Evolutionary conservation across 2,113 vertebrate species (phyloP).

Genomic region (Sander lucioperca): DNA sequence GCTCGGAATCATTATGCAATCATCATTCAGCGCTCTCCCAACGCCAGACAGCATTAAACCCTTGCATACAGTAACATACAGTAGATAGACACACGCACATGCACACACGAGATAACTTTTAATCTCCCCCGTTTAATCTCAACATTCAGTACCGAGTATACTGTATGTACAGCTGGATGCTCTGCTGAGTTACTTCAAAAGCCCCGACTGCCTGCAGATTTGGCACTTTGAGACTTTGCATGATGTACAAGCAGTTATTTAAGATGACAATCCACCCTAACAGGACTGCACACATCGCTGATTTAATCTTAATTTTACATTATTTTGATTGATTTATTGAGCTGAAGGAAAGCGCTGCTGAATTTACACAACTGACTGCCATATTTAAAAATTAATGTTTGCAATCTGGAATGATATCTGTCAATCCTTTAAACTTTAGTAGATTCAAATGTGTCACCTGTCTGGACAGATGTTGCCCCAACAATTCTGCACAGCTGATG

Average conservation of each 20-base stretch:
- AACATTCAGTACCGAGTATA: slow-evolving; percentile 22
- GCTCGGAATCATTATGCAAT: slow-evolving; percentile 57
- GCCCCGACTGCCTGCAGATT: slow-evolving; percentile 57
- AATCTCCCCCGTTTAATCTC: slow-evolving; percentile 75
- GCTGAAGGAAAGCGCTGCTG: not conserved
- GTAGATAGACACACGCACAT: slow-evolving; percentile 30
- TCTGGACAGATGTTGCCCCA: slow-evolving; percentile 29
- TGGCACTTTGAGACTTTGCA: slow-evolving; percentile 50
- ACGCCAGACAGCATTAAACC: slow-evolving; percentile 51
- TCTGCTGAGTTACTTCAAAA: slow-evolving; percentile 66
- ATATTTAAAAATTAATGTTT: slow-evolving; percentile 5
- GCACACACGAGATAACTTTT: slow-evolving; percentile 43
- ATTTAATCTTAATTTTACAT: slow-evolving; percentile 20
- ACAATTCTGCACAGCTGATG: slow-evolving; percentile 17
- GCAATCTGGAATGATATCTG: not conserved
- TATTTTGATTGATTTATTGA: slow-evolving; percentile 6
- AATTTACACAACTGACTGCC: not conserved
- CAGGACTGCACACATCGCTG: slow-evolving; percentile 7
- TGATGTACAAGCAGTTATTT: slow-evolving; percentile 51
- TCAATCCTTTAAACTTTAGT: not conserved
- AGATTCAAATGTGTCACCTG: slow-evolving; percentile 37
- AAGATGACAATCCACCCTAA: slow-evolving; percentile 56
- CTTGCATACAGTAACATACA: slow-evolving; percentile 59
- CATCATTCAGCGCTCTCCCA: slow-evolving; percentile 30
- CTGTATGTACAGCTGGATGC: slow-evolving; percentile 60